Evolutionary conservation across 2,113 vertebrate genomes (phyloP).

Genomic region (Scomber japonicus): DNA sequence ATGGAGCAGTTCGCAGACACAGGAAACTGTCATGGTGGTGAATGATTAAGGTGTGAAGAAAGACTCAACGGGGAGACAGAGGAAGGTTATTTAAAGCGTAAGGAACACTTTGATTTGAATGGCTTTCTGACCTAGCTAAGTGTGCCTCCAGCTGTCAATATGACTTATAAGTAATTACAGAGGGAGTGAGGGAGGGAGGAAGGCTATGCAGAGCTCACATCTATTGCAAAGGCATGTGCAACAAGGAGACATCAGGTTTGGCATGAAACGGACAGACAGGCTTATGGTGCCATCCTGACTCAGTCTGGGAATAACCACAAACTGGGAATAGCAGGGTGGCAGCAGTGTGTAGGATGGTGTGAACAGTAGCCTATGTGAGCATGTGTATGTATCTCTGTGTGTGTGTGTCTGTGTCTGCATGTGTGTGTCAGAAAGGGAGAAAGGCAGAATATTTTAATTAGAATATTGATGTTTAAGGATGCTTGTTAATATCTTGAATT

Average conservation of each 20-base stretch:
- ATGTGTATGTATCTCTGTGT: conserved; percentile 51
- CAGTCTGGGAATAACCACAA: conserved; percentile 76
- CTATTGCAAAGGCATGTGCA: conserved; percentile 32
- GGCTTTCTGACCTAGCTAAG: conserved; percentile 56
- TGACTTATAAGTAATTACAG: conserved; percentile 58
- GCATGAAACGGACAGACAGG: conserved; percentile 66
- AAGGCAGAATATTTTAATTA: conserved; percentile 18
- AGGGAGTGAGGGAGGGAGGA: background rate
- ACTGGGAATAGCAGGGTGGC: conserved; percentile 77
- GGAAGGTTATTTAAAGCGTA: conserved; percentile 70
- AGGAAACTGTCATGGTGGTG: conserved; percentile 63
- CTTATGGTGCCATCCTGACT: conserved; percentile 73
- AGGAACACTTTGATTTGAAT: conserved; percentile 58
- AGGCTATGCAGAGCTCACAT: conserved; percentile 20
- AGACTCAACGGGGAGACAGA: conserved; percentile 61
- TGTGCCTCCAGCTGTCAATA: conserved; percentile 59
- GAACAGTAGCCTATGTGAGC: conserved; percentile 67
- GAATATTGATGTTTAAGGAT: background rate
- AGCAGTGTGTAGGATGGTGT: conserved; percentile 78
- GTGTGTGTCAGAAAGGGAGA: conserved; percentile 26
- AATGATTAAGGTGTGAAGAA: conserved; percentile 75
- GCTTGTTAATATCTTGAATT: background rate
- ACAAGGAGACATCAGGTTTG: conserved; percentile 77
- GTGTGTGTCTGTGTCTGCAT: conserved; percentile 40
- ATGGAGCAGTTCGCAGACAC: conserved; percentile 73